Evolutionary conservation across 2,113 vertebrate genomes (phyloP), one percentile per base, ranked within the genome.

Genomic region (Siniperca chuatsi): DNA sequence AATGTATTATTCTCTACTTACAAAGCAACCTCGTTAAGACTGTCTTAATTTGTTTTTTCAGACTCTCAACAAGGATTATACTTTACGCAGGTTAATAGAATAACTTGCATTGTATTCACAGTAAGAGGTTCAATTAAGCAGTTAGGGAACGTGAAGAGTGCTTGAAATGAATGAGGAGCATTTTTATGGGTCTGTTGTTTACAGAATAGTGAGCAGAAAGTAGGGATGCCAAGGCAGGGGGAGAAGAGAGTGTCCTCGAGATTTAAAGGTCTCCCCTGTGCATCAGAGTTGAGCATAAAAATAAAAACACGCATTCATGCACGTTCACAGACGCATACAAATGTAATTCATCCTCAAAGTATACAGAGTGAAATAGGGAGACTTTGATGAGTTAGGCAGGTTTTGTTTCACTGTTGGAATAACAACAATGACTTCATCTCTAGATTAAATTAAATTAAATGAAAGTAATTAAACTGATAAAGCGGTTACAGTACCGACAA

Each of bases 141-240:
- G 33, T 71, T 37, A 37, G 42, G 55, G 75, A 89, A 88, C 73
- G 62, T 75, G 84, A 78, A 71, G 68, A 70, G 84, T 57, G 80
- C 85, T 88, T 83, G 79, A 89, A 90, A 92, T 90, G 83, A 91
- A 85, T 69, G 42, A 90, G 82, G 68, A 83, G 73, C 50, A 40
- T 87, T 88, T 86, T 91, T 79, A 87, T 74, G 40, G 46, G 20
- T 18, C 62, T 44, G 44, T 82, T 91, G 86, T 93, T 90, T 80
- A 79, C 60, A 79, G 78, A 85, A 78, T 40, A 64, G 65, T 69
- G 68, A 85, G 68, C 78, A 54, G 55, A 58, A 85, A 79, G 62
- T 52, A 18, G 20, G 72, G 62, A 81, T 44, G 46, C 37, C 54
- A 52, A 55, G 79, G 54, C 1, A 21, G 46, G 33, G 52, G 46